phyloP scores from a whole-genome alignment of 2,113 vertebrate species.

The Pholis gunnellus region DNA sequence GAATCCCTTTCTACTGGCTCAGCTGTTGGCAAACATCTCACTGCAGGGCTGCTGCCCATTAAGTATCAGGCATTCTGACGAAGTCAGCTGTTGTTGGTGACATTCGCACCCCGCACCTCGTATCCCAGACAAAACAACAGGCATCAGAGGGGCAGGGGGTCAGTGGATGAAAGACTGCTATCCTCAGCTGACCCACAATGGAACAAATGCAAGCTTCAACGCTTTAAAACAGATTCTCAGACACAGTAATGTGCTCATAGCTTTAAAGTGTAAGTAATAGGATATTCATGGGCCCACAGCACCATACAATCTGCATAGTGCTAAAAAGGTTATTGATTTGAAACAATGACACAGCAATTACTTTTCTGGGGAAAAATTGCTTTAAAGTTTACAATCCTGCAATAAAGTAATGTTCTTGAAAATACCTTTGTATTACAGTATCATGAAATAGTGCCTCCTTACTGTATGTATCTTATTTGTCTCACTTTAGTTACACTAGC shows the following conservation, averaged over 20 bases:
- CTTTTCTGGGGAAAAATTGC: neutral
- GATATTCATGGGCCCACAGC: neutral
- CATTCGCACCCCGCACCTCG: constrained; percentile 1
- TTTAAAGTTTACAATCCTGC: too few species aligned
- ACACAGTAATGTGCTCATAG: neutral
- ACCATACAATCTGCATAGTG: neutral
- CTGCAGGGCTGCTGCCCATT: neutral
- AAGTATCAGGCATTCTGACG: neutral
- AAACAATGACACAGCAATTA: neutral
- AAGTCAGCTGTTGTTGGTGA: constrained; percentile 60
- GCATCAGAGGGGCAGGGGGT: constrained; percentile 11
- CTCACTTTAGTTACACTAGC: neutral
- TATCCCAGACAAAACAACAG: constrained; percentile 53
- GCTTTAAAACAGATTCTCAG: neutral
- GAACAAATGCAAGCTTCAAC: neutral
- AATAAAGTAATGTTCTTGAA: neutral
- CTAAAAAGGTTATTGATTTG: neutral
- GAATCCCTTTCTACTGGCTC: constrained; percentile 11
- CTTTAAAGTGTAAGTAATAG: neutral
- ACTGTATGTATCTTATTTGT: neutral
- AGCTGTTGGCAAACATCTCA: constrained; percentile 53
- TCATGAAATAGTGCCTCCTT: neutral
- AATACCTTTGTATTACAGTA: neutral
- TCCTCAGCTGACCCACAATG: constrained; percentile 34
- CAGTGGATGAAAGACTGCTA: constrained; percentile 28